Base-by-base conservation (phyloP, 1,140 invertebrate species). In the Procambarus virginalis region DNA sequence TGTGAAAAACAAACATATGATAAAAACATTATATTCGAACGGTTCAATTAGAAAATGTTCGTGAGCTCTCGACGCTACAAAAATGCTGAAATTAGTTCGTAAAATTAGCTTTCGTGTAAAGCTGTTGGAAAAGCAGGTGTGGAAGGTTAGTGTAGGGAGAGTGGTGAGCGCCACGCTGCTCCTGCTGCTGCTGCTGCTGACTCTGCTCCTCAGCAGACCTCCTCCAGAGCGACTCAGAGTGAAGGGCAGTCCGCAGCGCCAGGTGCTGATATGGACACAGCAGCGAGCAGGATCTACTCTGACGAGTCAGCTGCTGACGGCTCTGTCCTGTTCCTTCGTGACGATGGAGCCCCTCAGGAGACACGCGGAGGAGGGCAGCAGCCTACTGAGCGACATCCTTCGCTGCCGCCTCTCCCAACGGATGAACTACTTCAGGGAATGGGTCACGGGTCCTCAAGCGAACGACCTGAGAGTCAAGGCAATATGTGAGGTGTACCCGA, bases 321-420 rank as follows among this genome's bases (percentile, higher is more conserved):
- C 83, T 49, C 70, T 55, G 1, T 45, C 83, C 34, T 85, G 83
- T 45, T 17, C 70, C 46, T 85, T 85, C 70, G 22, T 34, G 17
- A 76, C 83, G 48, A 70, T 76, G 73, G 83, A 85, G 55, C 83
- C 83, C 2, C 49, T 85, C 14, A 55, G 83, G n/a, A 3, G 22
- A 9, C 46, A 34, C 12, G 5, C 20, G 5, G 17, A 1, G 4
- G 4, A 5, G 4, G 17, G 17, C 20, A 17, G 4, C 4, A 14
- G 4, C 5, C n/a, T 85, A n/a, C 46, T 85, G 70, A 48, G 73
- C 10, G 70, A 85, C 48, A 51, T 85, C 14, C n/a, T 85, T 9
- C 48, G n/a, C 22, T 85, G 83, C 70, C 48, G 83, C 9, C 5
- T 85, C 17, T 75, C 70, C 12, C 14, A 73, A 34, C 70, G 51